These are phyloP conservation scores for Cylindroiulus punctatus DNA, from an alignment of 2,888 invertebrate genomes.

Conservation along the genomic window DNA sequence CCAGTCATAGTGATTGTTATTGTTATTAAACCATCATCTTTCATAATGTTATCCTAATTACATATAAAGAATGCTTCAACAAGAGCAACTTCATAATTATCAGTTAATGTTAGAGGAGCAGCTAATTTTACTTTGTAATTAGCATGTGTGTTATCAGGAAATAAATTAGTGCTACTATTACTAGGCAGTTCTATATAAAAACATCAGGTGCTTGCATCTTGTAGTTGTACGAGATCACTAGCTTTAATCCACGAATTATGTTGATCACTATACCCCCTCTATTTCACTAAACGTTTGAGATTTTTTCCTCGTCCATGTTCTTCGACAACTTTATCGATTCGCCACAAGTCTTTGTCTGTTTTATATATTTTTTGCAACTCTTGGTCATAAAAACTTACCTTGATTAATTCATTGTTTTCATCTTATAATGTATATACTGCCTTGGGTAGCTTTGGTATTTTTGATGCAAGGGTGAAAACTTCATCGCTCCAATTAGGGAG, in stretches of 20 bases:
- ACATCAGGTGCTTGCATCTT: neutral
- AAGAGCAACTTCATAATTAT: neutral
- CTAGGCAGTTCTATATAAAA: neutral
- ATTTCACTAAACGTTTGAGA: neutral
- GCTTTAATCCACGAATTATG: conserved; percentile 5
- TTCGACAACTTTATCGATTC: neutral
- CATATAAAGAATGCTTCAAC: neutral
- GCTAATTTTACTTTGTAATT: conserved; percentile 9
- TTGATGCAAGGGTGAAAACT: conserved; percentile 9
- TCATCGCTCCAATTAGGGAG: conserved; percentile 24
- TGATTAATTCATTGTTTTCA: neutral
- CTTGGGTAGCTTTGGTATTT: neutral
- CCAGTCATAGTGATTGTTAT: neutral
- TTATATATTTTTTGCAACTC: neutral
- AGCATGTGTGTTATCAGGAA: neutral
- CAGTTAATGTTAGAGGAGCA: neutral
- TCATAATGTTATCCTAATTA: neutral
- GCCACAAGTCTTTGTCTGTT: neutral
- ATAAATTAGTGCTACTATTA: neutral
- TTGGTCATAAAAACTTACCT: neutral
- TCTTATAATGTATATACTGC: neutral
- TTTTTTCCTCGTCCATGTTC: neutral
- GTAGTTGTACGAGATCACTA: neutral
- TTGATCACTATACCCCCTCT: neutral
- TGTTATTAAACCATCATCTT: neutral